These are phyloP conservation scores for Marronus borbonicus DNA, from an alignment of 2,888 invertebrate genomes.

Conservation along the genomic window DNA sequence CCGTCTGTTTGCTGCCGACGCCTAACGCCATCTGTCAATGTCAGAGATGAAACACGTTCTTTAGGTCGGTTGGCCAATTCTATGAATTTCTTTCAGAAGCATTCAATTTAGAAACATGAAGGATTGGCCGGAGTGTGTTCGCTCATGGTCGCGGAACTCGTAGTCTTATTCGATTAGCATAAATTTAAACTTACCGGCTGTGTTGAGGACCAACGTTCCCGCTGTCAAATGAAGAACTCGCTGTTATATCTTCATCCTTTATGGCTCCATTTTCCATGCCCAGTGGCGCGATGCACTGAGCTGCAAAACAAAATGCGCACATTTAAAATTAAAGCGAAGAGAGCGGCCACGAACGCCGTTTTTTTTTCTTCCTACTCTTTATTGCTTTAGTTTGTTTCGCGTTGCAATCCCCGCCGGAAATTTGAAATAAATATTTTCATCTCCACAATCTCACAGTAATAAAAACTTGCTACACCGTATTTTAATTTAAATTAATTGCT, in stretches of 20 bases:
- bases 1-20: constrained; percentile 63
- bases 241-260: constrained; percentile 85
- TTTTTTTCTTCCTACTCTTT: constrained; percentile 23
- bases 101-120: constrained; percentile 63
- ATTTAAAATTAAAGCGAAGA: constrained; percentile 37
- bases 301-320: constrained; percentile 72
- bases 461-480: constrained; percentile 43
- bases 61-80: constrained; percentile 63
- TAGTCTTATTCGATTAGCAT: constrained; percentile 63
- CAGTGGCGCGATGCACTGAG: constrained; percentile 85
- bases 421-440: constrained; percentile 46
- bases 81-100: constrained; percentile 62
- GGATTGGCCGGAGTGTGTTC: constrained; percentile 56
- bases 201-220: constrained; percentile 90
- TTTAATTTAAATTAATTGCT: constrained; percentile 40
- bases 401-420: constrained; percentile 32
- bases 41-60: constrained; percentile 61
- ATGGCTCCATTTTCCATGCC: constrained; percentile 91
- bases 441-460: constrained; percentile 37
- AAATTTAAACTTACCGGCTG: constrained; percentile 79
- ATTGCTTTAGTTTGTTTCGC: constrained; percentile 30
- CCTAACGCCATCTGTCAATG: constrained; percentile 64
- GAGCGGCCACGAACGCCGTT: constrained; percentile 13
- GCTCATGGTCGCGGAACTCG: constrained; percentile 58
- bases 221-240: constrained; percentile 89